Evolutionary conservation across 2,888 invertebrate genomes (phyloP).

Genomic region (Aleiodes testaceus): DNA sequence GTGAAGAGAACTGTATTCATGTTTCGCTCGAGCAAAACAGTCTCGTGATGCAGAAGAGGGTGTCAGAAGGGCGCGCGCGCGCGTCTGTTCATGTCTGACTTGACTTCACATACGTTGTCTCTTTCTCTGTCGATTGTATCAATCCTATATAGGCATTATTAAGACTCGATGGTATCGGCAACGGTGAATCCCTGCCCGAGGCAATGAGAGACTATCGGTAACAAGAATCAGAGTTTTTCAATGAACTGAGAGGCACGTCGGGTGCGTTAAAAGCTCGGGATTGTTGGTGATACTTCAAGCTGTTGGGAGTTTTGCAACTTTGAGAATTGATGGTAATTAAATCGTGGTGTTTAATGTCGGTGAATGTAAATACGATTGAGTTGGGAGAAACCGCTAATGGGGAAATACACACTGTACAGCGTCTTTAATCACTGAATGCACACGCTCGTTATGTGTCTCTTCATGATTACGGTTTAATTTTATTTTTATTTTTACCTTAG

Average conservation of each 20-base stretch:
- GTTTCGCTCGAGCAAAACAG: conserved; percentile 40
- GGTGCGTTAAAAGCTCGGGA: conserved; percentile 8
- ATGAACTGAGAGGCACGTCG: conserved; percentile 10
- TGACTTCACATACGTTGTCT: background rate
- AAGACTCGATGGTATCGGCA: conserved; percentile 26
- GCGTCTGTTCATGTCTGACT: conserved; percentile 43
- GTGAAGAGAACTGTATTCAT: conserved; percentile 28
- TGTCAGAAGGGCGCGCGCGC: conserved; percentile 32
- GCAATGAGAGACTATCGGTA: conserved; percentile 47
- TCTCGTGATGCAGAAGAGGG: conserved; percentile 36
- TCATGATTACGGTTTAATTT: background rate
- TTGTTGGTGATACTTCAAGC: conserved; percentile 34
- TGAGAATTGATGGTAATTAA: conserved; percentile 58
- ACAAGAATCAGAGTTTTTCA: conserved; percentile 47
- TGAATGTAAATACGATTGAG: conserved; percentile 26
- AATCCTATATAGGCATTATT: conserved; percentile 42
- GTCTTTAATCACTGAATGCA: conserved; percentile 2
- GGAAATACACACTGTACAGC: conserved; percentile 1
- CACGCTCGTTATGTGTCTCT: conserved; percentile 4
- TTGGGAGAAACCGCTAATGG: conserved; percentile 16
- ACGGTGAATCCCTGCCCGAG: conserved; percentile 52
- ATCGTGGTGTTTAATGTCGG: conserved; percentile 53
- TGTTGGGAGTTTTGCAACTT: conserved; percentile 1
- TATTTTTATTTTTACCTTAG: background rate
- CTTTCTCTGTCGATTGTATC: conserved; percentile 52